Conservation (phyloP, 2,113 vertebrate species). For the Dicerorhinus sumatrensis region DNA sequence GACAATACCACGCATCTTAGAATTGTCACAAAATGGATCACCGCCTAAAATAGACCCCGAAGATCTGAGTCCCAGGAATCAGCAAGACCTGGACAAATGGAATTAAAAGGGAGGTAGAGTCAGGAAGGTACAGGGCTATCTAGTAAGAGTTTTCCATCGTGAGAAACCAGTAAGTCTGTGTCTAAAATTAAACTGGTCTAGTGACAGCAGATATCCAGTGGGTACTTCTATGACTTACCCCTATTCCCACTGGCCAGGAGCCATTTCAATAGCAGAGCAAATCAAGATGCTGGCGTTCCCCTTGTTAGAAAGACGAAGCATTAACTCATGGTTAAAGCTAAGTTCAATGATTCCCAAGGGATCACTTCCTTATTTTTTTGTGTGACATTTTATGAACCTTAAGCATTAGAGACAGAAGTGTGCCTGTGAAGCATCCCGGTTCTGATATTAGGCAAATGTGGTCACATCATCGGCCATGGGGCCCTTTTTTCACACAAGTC, state of each 20-base stretch:
- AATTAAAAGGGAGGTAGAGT: neutral
- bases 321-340: neutral
- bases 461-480: neutral
- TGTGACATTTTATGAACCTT: neutral
- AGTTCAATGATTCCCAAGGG: slow-evolving; percentile 12
- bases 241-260: neutral
- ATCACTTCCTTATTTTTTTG: neutral
- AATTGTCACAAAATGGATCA: neutral
- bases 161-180: neutral
- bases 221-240: neutral
- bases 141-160: neutral
- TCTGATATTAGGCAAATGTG: neutral
- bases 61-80: neutral
- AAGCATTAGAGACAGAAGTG: neutral
- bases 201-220: neutral
- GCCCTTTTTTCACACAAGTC: too few relatives aligned
- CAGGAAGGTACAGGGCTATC: neutral
- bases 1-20: neutral
- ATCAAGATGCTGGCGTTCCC: neutral
- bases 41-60: neutral
- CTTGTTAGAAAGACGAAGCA: neutral
- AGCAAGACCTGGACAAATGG: neutral
- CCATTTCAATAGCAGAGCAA: neutral
- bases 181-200: neutral
- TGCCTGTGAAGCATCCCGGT: neutral